Evolutionary conservation across 1,140 invertebrate genomes (phyloP), one percentile per base, ranked within the genome.

Genomic region (Thalassaphorura encarpata): DNA sequence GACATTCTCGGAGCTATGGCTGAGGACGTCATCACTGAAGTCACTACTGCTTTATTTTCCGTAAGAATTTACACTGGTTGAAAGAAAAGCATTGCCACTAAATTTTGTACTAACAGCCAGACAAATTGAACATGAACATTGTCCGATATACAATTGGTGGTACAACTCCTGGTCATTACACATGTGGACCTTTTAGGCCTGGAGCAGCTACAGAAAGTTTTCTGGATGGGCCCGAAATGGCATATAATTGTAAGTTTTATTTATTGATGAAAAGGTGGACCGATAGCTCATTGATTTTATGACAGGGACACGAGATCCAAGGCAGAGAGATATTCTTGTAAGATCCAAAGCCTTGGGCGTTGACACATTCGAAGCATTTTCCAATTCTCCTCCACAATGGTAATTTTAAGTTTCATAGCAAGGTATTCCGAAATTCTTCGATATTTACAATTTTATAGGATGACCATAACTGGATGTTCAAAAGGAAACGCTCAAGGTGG

Each of bases 311-410:
- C 16, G 61, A 39, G 61, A 63, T 40, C 26, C 57, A 2, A 27
- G 61, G 8, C 52, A 47, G 27, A 28, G 61, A 49, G 45, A 42
- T 13, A 42, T 60, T 16, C 31, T 63, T 3, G 29, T 42, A 5
- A 43, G 31, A 23, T 57, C 61, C 16, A 60, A 52, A 48, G 40
- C 2, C 13, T 21, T 57, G n/a, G 61, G 61, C 2, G 56, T 56
- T n/a, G 58, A 63, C 23, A 54, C 48, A 3, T 60, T 63, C 21
- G 61, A 63, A 57, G 61, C 61, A 0, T 63, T 63, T 49, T 57
- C 54, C 1, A 63, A 63, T 31, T 57, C 57, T n/a, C 61, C 61
- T 1, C 61, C 61, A 21, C 54, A 55, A 43, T 63, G 61, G 61
- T 58, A 50, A 36, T 11, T 36, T 11, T 11, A 11, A 26, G n/a